These are phyloP conservation scores for Notechis scutatus DNA, from an alignment of 2,113 vertebrate genomes.

Conservation along the genomic window DNA sequence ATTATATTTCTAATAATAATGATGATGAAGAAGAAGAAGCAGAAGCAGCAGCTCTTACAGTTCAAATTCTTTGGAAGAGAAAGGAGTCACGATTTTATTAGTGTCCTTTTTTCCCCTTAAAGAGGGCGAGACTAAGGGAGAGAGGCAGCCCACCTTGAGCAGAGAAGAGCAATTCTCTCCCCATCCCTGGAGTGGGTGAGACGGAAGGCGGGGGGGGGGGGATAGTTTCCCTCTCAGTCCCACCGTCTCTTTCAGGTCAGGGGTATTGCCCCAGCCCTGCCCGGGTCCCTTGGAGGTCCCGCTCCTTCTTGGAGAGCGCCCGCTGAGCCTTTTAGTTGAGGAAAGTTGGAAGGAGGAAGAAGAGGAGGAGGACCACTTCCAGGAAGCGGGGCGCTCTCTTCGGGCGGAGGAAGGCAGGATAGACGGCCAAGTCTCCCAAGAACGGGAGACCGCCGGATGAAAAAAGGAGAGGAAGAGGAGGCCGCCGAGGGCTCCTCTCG, in stretches of 20 bases:
- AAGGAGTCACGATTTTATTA: neutral
- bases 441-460: slow-evolving; percentile 7
- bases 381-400: neutral
- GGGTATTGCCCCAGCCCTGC: neutral
- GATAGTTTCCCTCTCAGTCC: too few species aligned
- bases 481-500: slow-evolving; percentile 18
- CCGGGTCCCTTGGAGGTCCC: neutral
- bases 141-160: neutral
- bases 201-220: too few species aligned
- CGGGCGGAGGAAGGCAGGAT: neutral
- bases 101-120: neutral
- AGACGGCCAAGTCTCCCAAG: neutral
- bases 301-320: neutral
- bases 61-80: neutral
- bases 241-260: neutral
- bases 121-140: neutral
- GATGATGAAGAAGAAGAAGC: too few species aligned
- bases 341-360: neutral
- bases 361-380: neutral
- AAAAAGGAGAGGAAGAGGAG: neutral
- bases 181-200: neutral
- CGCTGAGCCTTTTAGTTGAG: neutral
- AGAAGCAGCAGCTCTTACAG: too few species aligned
- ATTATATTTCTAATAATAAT: neutral
- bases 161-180: neutral